Evolutionary conservation across 2,888 invertebrate genomes (phyloP).

Genomic region (Tipula confusa): DNA sequence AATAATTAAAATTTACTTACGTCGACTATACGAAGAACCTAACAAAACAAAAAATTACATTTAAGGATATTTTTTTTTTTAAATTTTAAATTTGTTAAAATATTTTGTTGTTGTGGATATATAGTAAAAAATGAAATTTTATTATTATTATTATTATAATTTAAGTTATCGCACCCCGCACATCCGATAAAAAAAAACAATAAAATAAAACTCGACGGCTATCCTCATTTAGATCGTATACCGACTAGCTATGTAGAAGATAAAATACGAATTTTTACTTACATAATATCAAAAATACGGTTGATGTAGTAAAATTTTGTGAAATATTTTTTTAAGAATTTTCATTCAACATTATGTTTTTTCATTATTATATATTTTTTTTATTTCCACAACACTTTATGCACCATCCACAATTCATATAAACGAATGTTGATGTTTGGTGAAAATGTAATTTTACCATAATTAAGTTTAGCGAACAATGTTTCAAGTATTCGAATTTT

Average conservation of each 20-base stretch:
- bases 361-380: neutral
- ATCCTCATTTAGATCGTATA: neutral
- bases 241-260: neutral
- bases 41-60: too few species aligned
- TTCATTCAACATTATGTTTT: neutral
- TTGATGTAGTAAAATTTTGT: neutral
- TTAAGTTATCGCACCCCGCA: neutral
- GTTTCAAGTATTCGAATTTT: too few species aligned
- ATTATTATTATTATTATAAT: neutral
- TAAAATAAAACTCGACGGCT: neutral
- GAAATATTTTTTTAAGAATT: too few species aligned
- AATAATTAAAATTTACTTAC: neutral
- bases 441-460: neutral
- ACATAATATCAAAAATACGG: neutral
- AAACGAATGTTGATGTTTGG: neutral
- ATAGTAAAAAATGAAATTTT: neutral
- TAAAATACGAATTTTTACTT: neutral
- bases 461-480: too few species aligned
- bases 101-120: neutral
- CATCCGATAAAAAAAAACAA: neutral
- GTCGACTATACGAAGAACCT: neutral
- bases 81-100: too few species aligned
- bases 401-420: neutral
- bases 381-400: neutral
- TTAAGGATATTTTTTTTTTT: too few species aligned